Evolutionary conservation across 2,888 invertebrate species (phyloP), one percentile per base, ranked within the genome.

Genomic region (Amorpha juglandis): DNA sequence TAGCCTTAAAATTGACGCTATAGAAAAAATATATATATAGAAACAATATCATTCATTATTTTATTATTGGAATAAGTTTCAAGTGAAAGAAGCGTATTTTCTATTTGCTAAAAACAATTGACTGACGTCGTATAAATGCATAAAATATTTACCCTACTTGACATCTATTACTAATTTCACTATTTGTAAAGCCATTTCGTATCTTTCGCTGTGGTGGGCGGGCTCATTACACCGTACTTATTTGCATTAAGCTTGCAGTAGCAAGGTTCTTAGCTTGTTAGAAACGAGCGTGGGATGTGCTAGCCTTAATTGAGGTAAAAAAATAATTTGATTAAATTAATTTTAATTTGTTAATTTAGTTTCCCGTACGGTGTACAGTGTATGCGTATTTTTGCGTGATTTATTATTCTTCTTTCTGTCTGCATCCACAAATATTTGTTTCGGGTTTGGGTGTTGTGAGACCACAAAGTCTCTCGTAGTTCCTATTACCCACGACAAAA

Each of bases 231-330:
- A 16, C 14, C 2, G n/a, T 35, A 9, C 35, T 38, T 58, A 58
- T 58, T 58, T 42, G 58, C 58, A 58, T 58, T 19, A 14, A 33
- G 53, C 14, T n/a, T 12, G 58, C 19, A 11, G 19, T 42, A 19
- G 58, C 45, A 45, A 45, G 45, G 45, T 14, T 6, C 58, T 58
- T 50, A 16, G 12, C 42, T 58, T 58, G 58, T 58, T 58, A 58
- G 58, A 58, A 58, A 16, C 58, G 11, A 38, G 58, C 58, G 58
- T 58, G 58, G 58, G 58, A 42, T n/a, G 50, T 14, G 35, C 33
- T 14, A 6, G 12, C 16, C 19, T 12, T 58, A 58, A 58, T 58
- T 58, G 42, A 58, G 42, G 42, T 19, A 42, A 58, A 58, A 55
- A 58, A 42, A 16, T n/a, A n/a, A n/a, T n/a, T n/a, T 58, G 9